Evolutionary conservation across 2,113 vertebrate genomes (phyloP).

Genomic region (Acrocephalus arundinaceus): DNA sequence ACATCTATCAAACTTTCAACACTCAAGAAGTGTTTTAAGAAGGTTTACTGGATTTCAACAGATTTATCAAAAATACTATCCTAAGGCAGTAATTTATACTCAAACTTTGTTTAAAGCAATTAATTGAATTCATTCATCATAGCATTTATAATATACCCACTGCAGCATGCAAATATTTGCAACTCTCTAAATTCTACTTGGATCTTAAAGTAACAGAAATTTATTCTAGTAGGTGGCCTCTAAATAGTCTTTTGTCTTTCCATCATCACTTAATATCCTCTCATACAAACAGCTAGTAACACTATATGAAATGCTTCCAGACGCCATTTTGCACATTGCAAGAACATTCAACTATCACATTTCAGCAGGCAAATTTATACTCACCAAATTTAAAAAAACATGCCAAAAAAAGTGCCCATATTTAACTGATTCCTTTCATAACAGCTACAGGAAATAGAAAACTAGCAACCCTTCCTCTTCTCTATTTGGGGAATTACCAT

Average conservation of each 20-base stretch:
- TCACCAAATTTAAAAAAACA: background rate
- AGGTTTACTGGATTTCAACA: background rate
- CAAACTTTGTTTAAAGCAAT: background rate
- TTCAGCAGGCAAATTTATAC: background rate
- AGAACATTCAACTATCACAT: background rate
- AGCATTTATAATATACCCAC: background rate
- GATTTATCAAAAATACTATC: background rate
- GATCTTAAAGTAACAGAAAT: background rate
- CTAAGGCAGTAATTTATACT: background rate
- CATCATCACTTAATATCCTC: background rate
- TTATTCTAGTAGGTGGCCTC: background rate
- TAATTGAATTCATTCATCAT: background rate
- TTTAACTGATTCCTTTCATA: background rate
- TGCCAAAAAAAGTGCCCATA: background rate
- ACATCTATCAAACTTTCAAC: background rate
- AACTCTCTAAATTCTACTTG: background rate
- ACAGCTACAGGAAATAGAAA: slow-evolving; percentile 11
- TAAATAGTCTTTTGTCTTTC: background rate
- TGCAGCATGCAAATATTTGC: background rate
- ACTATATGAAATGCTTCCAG: background rate
- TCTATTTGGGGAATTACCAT: background rate
- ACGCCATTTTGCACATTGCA: background rate
- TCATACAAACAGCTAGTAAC: background rate
- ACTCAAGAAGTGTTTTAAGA: background rate
- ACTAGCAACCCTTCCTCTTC: background rate